Conservation (phyloP, 2,113 vertebrate genomes). For the Ploceus nigricollis region DNA sequence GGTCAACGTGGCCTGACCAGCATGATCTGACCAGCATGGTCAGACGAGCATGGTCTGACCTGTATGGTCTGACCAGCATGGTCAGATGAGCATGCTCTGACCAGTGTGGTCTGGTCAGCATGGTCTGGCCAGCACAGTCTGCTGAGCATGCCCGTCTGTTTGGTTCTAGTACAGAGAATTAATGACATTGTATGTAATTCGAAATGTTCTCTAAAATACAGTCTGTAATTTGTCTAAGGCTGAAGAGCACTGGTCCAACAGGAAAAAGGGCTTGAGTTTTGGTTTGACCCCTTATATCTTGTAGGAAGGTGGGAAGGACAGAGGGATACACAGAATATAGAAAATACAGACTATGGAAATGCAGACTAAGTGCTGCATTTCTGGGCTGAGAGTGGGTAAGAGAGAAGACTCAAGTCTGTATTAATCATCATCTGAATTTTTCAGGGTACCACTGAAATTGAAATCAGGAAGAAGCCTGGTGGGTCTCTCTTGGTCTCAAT, state of each 20-base stretch:
- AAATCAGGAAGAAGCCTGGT: slow-evolving; percentile 91
- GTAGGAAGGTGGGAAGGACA: not conserved
- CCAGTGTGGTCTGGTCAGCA: too few species aligned
- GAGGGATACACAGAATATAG: not conserved
- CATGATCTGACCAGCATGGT: too few species aligned
- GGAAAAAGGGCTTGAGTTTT: not conserved
- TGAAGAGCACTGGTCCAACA: not conserved
- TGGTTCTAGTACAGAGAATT: not conserved
- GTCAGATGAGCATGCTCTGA: too few species aligned
- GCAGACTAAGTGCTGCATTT: rapidly evolving
- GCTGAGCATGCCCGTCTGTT: not conserved
- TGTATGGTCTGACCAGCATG: not conserved
- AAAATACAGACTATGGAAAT: not conserved
- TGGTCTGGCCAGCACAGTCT: not conserved
- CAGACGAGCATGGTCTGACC: too few species aligned
- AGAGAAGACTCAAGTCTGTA: not conserved
- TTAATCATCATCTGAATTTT: not conserved
- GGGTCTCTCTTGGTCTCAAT: slow-evolving; percentile 95
- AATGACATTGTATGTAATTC: not conserved
- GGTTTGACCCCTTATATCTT: rapidly evolving
- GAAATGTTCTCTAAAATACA: not conserved
- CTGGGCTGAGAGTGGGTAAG: not conserved
- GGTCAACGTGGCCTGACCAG: too few species aligned
- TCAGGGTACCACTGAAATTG: slow-evolving; percentile 88
- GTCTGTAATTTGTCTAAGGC: not conserved